Percentiles rank a stretch among this genome's conserved stretches.
Conservation (phyloP, 1,140 invertebrate species). For the Samia ricini region DNA sequence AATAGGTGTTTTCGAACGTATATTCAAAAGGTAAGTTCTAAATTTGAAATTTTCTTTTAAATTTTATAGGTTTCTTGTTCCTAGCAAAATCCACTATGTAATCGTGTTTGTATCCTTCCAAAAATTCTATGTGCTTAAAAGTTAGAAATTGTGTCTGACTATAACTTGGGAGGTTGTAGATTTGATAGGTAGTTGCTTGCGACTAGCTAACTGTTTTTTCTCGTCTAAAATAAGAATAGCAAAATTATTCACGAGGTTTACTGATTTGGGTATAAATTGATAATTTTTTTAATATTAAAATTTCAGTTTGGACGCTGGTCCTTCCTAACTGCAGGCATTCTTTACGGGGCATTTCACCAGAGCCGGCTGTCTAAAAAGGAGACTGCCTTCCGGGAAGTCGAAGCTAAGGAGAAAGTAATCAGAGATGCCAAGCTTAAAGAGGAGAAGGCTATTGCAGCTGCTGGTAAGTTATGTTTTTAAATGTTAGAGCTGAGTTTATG, state of each 20-base stretch:
- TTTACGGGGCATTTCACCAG: conserved; percentile 85
- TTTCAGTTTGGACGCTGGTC: conserved; percentile 86
- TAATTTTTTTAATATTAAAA: not conserved
- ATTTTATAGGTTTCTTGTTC: not conserved
- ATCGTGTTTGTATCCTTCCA: not conserved
- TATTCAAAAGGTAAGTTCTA: conserved; percentile 3
- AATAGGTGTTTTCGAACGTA: conserved; percentile 39
- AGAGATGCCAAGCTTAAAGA: conserved; percentile 83
- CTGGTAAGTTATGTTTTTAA: conserved; percentile 55
- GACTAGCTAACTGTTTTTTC: too few species aligned
- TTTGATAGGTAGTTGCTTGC: too few species aligned
- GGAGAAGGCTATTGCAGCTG: conserved; percentile 80
- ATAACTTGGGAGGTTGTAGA: too few species aligned
- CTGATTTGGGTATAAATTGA: too few species aligned
- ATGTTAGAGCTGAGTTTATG: too few species aligned
- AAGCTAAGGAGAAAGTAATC: conserved; percentile 81
- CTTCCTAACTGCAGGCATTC: conserved; percentile 81
- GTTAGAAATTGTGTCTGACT: too few species aligned
- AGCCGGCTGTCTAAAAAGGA: conserved; percentile 83
- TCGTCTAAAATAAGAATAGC: too few species aligned
- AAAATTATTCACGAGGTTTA: too few species aligned
- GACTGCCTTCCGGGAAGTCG: conserved; percentile 80
- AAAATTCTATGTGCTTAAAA: too few species aligned
- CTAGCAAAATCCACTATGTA: not conserved
- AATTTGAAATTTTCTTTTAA: not conserved